Evolutionary conservation across 2,797 vertebrate species (phyloP).

Genomic region (Spinus olivaceus): DNA sequence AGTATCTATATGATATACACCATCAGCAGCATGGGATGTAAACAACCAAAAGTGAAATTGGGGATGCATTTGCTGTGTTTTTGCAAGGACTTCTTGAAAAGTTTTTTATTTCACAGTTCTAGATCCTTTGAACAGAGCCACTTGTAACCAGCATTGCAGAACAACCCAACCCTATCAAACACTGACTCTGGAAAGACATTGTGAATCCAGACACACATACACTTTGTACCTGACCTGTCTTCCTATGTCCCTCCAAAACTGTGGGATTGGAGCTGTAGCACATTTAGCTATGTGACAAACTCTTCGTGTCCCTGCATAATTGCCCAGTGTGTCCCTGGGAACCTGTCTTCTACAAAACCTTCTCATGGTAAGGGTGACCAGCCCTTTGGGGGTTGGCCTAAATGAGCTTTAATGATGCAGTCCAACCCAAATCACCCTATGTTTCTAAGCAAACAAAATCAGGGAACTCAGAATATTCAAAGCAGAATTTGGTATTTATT

Average conservation of each 20-base stretch:
- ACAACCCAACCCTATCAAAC: not conserved
- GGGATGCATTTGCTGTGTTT: not conserved
- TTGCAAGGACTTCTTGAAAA: not conserved
- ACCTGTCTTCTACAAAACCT: not conserved
- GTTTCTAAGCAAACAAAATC: not conserved
- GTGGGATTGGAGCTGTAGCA: not conserved
- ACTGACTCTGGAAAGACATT: not conserved
- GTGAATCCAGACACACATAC: not conserved
- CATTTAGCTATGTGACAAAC: not conserved
- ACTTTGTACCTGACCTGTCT: not conserved
- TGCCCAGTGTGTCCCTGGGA: not conserved
- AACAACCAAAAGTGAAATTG: not conserved
- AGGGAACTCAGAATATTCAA: not conserved
- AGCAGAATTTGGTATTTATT: not conserved
- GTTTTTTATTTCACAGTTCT: not conserved
- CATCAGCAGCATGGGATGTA: not conserved
- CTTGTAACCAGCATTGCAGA: not conserved
- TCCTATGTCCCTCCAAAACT: not conserved
- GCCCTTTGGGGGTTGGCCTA: rapidly evolving
- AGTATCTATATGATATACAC: not conserved
- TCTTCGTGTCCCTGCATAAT: not conserved
- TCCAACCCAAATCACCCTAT: not conserved
- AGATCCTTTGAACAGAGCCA: not conserved
- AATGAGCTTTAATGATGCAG: not conserved
- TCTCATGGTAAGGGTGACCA: not conserved